phyloP scores from a whole-genome alignment of 2,888 invertebrate species.

The Coremacera marginata region DNA sequence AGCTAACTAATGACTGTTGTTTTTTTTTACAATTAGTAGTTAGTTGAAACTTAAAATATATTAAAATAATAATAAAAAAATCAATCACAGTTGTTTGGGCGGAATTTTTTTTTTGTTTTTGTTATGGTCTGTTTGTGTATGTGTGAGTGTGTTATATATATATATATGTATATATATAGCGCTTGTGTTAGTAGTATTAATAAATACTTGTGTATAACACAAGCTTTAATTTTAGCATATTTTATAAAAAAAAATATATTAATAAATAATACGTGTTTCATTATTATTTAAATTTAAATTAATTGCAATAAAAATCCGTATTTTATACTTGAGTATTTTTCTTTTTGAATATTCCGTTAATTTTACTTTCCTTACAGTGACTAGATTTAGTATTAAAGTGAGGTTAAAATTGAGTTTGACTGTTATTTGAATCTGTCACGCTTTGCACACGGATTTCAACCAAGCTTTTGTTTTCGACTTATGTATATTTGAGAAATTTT shows the following conservation, averaged over 20 bases:
- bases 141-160: constrained; percentile 23
- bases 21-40: constrained; percentile 42
- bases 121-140: constrained; percentile 4
- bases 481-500: no score
- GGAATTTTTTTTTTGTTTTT: constrained; percentile 55
- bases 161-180: constrained; percentile 30
- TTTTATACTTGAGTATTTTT: constrained; percentile 68
- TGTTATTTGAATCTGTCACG: constrained; percentile 27
- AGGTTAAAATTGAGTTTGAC: constrained; percentile 31
- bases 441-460: constrained; percentile 3
- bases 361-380: constrained; percentile 59
- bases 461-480: no score
- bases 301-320: constrained; percentile 59
- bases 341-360: constrained; percentile 44
- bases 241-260: constrained; percentile 32
- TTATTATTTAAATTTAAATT: constrained; percentile 36
- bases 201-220: constrained; percentile 51
- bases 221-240: constrained; percentile 42
- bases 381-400: constrained; percentile 58
- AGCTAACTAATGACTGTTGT: neutral
- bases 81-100: constrained; percentile 68
- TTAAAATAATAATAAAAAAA: constrained; percentile 54
- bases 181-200: constrained; percentile 34
- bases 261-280: constrained; percentile 24
- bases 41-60: constrained; percentile 45